Conservation (phyloP, 2,888 invertebrate genomes). For the Sphinx pinastri region DNA sequence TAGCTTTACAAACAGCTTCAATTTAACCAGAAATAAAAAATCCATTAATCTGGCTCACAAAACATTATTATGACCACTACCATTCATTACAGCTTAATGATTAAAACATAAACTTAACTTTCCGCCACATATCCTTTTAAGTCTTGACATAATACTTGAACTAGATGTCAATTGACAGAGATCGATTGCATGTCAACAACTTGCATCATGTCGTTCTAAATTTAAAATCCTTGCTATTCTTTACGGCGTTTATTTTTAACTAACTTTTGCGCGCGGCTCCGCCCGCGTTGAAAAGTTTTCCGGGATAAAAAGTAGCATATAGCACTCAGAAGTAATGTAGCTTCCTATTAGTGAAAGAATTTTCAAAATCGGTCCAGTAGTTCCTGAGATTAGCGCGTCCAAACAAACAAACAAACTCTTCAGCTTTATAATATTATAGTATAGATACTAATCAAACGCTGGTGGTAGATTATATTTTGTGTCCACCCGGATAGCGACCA, state of each 20-base stretch:
- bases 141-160: conserved; percentile 15
- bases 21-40: conserved; percentile 9
- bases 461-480: too few relatives aligned
- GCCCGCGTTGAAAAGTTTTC: too few relatives aligned
- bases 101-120: conserved; percentile 16
- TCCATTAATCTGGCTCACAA: neutral
- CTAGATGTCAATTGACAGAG: conserved; percentile 23
- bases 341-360: too few relatives aligned
- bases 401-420: too few relatives aligned
- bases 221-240: conserved; percentile 3
- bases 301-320: too few relatives aligned
- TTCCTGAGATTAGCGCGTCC: too few relatives aligned
- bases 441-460: too few relatives aligned
- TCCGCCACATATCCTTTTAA: conserved; percentile 14
- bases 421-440: too few relatives aligned
- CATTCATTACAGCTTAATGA: conserved; percentile 9
- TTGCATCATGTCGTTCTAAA: neutral
- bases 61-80: neutral
- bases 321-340: too few relatives aligned
- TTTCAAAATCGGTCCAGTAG: too few relatives aligned
- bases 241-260: neutral
- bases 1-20: neutral
- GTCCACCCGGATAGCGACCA: too few relatives aligned
- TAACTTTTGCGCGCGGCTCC: too few relatives aligned
- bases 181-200: conserved; percentile 1